Conservation (phyloP, 2,797 vertebrate genomes). For the Linurgus olivaceus region DNA sequence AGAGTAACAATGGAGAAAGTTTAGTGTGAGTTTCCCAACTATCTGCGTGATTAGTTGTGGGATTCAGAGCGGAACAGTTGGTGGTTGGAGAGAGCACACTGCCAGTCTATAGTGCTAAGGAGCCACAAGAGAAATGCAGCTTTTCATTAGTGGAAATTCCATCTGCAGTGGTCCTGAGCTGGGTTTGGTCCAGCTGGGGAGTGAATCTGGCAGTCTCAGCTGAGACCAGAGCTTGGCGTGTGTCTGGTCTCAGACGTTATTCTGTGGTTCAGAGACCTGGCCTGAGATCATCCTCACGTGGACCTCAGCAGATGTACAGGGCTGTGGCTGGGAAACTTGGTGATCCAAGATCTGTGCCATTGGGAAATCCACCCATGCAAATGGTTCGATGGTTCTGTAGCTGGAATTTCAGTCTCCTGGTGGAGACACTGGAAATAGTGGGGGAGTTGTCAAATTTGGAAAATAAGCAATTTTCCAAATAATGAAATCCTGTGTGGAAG, state of each 20-base stretch:
- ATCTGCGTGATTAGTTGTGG: slow-evolving; percentile 10
- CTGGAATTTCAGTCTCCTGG: background rate
- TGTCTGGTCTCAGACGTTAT: background rate
- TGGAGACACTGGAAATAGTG: background rate
- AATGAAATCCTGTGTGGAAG: background rate
- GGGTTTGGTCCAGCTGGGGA: background rate
- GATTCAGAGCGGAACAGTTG: background rate
- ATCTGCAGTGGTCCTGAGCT: background rate
- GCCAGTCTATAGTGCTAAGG: background rate
- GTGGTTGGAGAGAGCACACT: background rate
- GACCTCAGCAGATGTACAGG: background rate
- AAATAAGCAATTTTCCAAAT: background rate
- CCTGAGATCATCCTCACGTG: accelerated
- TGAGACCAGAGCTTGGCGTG: background rate
- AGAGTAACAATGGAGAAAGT: slow-evolving; percentile 48
- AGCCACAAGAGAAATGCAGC: background rate
- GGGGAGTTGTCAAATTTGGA: background rate
- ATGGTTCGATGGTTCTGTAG: accelerated
- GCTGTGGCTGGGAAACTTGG: background rate
- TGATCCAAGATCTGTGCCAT: background rate
- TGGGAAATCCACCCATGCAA: background rate
- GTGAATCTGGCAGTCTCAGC: background rate
- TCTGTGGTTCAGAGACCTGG: background rate
- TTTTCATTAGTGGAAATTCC: background rate
- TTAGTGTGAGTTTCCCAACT: slow-evolving; percentile 43